A percentile compares a stretch with the other conserved stretches of the same genome.
Conservation (phyloP, 2,113 vertebrate species). For the Hemibagrus wyckioides region DNA sequence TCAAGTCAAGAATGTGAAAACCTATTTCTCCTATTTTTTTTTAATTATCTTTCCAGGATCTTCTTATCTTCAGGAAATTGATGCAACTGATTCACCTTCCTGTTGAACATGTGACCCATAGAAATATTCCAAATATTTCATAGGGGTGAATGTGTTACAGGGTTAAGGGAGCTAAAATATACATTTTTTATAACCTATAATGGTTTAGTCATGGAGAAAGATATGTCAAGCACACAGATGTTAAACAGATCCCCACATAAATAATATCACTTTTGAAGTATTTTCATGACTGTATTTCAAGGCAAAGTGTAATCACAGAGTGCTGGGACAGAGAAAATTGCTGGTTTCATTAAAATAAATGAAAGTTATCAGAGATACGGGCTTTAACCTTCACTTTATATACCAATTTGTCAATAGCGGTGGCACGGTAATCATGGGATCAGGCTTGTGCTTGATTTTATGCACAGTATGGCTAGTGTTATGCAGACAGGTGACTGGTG, state of each 20-base stretch:
- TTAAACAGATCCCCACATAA: not conserved
- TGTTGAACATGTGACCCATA: not conserved
- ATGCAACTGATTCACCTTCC: not conserved
- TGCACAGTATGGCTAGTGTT: constrained; percentile 90
- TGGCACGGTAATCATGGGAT: not conserved
- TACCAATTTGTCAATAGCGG: not conserved
- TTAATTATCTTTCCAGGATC: too few relatives aligned
- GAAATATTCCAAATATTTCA: constrained; percentile 2
- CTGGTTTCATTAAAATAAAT: not conserved
- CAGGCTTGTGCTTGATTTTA: not conserved
- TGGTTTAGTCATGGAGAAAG: not conserved
- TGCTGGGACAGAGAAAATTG: not conserved
- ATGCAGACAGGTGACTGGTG: constrained; percentile 89
- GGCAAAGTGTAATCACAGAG: not conserved
- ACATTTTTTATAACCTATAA: not conserved
- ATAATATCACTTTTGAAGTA: not conserved
- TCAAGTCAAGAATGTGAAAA: not conserved
- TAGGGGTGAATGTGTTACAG: not conserved
- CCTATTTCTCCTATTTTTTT: not conserved
- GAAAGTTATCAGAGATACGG: too few relatives aligned
- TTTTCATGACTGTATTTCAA: not conserved
- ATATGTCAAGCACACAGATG: not conserved
- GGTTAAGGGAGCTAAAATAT: not conserved
- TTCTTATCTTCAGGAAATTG: not conserved
- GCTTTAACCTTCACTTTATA: not conserved